Evolutionary conservation across 1,140 invertebrate genomes (phyloP).

Genomic region (Anoplophora glabripennis): DNA sequence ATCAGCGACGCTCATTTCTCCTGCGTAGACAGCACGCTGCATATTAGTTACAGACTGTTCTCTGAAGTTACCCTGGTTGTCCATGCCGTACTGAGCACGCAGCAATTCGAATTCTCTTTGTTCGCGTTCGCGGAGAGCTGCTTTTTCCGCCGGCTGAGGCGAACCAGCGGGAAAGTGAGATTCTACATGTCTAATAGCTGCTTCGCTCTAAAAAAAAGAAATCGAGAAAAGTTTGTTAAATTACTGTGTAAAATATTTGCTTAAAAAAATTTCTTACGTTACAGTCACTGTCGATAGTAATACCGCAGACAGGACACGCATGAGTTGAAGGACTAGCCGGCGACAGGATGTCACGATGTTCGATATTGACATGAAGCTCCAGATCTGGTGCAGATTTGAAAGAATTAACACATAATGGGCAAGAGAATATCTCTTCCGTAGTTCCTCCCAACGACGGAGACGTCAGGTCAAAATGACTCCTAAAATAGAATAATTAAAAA

Average conservation of each 20-base stretch:
- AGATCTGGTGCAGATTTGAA: slow-evolving; percentile 74
- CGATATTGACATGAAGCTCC: slow-evolving; percentile 81
- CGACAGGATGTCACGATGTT: slow-evolving; percentile 73
- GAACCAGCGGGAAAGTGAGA: slow-evolving; percentile 45
- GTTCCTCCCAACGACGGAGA: slow-evolving; percentile 62
- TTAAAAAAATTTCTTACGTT: slow-evolving; percentile 33
- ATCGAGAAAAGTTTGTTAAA: background rate
- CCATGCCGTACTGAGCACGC: slow-evolving; percentile 85
- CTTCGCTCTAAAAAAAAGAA: slow-evolving; percentile 48
- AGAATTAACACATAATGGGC: slow-evolving; percentile 69
- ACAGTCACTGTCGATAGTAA: slow-evolving; percentile 37
- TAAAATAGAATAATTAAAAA: slow-evolving; percentile 22
- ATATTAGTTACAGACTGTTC: slow-evolving; percentile 80
- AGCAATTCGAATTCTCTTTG: slow-evolving; percentile 78
- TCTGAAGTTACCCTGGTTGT: slow-evolving; percentile 64
- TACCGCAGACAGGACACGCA: slow-evolving; percentile 46
- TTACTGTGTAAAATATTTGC: background rate
- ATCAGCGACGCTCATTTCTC: slow-evolving; percentile 79
- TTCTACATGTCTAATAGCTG: slow-evolving; percentile 48
- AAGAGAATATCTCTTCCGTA: slow-evolving; percentile 54
- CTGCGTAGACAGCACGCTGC: slow-evolving; percentile 78
- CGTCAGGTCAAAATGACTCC: slow-evolving; percentile 78
- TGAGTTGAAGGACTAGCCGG: slow-evolving; percentile 45
- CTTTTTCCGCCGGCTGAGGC: slow-evolving; percentile 56
- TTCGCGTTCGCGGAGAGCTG: slow-evolving; percentile 68